Evolutionary conservation across 2,797 vertebrate species (phyloP).

Genomic region (Stomatorhinus walkeri): DNA sequence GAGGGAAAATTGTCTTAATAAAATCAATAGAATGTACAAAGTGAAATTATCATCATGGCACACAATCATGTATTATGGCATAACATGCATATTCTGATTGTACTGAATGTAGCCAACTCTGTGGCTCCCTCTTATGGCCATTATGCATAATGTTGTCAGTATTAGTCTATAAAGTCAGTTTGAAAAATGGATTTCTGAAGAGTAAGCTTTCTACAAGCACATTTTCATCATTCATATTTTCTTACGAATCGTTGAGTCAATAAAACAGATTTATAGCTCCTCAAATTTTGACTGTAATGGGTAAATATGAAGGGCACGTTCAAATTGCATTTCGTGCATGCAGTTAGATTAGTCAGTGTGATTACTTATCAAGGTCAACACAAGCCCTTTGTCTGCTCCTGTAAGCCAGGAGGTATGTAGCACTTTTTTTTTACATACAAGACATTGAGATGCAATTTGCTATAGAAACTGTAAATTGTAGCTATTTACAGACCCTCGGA

Average conservation of each 20-base stretch:
- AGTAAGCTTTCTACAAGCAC: background rate
- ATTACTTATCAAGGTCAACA: background rate
- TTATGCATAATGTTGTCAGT: background rate
- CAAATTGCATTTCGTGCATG: background rate
- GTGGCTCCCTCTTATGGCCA: constrained; percentile 22
- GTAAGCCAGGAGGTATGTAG: background rate
- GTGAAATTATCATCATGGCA: background rate
- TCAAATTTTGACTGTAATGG: background rate
- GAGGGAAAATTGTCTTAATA: constrained; percentile 12
- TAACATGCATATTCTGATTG: background rate
- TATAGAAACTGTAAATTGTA: background rate
- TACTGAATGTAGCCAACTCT: background rate
- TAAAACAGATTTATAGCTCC: background rate
- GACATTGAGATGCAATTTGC: background rate
- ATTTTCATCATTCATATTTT: background rate
- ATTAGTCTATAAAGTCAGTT: background rate
- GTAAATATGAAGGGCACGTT: background rate
- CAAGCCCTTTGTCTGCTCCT: background rate
- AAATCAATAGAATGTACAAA: constrained; percentile 16
- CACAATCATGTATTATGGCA: background rate
- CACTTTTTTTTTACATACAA: background rate
- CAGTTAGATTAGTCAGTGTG: background rate
- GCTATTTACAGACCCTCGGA: background rate
- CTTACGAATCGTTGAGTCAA: background rate
- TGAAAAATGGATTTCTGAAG: background rate